Base-by-base conservation (phyloP, 2,888 invertebrate species). In the Catonia carolina region DNA sequence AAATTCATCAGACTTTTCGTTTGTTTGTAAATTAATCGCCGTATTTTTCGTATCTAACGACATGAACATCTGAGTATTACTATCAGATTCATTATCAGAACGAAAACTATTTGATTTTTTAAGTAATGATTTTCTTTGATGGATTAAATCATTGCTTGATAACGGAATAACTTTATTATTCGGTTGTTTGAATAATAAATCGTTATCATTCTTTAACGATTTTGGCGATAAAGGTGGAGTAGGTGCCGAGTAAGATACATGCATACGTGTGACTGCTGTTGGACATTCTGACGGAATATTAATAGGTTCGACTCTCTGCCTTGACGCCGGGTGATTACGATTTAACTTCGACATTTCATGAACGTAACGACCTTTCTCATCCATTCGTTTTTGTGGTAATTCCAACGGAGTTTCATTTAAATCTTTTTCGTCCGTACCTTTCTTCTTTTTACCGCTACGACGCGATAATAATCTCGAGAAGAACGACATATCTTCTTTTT, bases 51-150 rank as follows among this genome's bases (percentile, higher is more conserved):
- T 23, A 15, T 55, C 56, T 37, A 45, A 50, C 20, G 35, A 47
- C 12, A 20, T 39, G 51, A 58, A 60, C 15, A 31, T 61, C 55
- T 50, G 59, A 41, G 53, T 42, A 27, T 56, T 53, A 35, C 56
- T 58, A 14, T 52, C 58, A 27, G n/a, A 15, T 18, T 18, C 12
- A 42, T 7, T 23, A 22, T 18, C 22, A 15, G 27, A 45, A 3
- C 82, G 80, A 71, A 86, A 86, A 67, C 86, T 86, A 62, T 84
- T 83, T 2, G 85, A 84, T 69, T 86, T 86, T 51, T 82, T 58
- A 12, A 58, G 45, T 33, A 58, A 54, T 14, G 58, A 54, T 23
- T 50, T 36, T 45, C 54, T 58, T n/a, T 53, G 58, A 45, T 54
- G 79, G 20, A 86, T 78, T 8, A 53, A 27, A 27, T 48, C 47